A percentile compares a stretch with the other conserved stretches of the same genome.
phyloP scores from a whole-genome alignment of 1,140 invertebrate genomes.

The Gerris buenoi region DNA sequence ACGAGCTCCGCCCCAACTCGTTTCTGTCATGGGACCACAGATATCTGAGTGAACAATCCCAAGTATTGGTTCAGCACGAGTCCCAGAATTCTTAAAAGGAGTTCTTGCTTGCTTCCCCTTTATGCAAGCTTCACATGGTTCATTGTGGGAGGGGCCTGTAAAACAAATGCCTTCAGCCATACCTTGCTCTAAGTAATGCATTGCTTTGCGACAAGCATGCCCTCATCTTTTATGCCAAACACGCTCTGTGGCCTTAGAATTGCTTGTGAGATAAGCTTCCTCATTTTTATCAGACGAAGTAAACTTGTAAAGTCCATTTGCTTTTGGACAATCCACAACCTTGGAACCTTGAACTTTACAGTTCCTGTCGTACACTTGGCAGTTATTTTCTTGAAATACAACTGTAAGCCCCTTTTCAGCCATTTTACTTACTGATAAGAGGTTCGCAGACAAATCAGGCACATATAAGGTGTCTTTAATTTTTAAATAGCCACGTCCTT shows the following conservation, averaged over 20 bases:
- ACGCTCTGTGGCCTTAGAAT: neutral
- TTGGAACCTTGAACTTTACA: neutral
- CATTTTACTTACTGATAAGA: slow-evolving; percentile 6
- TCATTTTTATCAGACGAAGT: neutral
- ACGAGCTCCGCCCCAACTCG: slow-evolving; percentile 24
- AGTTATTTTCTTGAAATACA: neutral
- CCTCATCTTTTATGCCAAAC: neutral
- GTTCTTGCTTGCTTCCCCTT: slow-evolving; percentile 3
- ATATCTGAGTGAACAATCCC: slow-evolving; percentile 25
- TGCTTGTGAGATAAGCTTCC: neutral
- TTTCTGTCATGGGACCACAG: slow-evolving; percentile 30
- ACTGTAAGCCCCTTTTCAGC: neutral
- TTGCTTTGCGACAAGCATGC: neutral
- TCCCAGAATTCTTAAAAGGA: slow-evolving; percentile 2
- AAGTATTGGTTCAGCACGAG: neutral
- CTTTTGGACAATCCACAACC: neutral
- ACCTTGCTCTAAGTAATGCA: neutral
- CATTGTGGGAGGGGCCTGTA: neutral
- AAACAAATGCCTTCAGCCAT: neutral
- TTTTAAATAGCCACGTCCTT: neutral
- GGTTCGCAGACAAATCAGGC: neutral
- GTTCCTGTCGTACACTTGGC: neutral
- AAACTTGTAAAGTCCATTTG: neutral
- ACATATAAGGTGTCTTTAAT: neutral
- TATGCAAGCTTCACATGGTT: neutral